These are phyloP conservation scores for Hypolimnas misippus DNA, from an alignment of 2,888 invertebrate genomes.

Conservation along the genomic window DNA sequence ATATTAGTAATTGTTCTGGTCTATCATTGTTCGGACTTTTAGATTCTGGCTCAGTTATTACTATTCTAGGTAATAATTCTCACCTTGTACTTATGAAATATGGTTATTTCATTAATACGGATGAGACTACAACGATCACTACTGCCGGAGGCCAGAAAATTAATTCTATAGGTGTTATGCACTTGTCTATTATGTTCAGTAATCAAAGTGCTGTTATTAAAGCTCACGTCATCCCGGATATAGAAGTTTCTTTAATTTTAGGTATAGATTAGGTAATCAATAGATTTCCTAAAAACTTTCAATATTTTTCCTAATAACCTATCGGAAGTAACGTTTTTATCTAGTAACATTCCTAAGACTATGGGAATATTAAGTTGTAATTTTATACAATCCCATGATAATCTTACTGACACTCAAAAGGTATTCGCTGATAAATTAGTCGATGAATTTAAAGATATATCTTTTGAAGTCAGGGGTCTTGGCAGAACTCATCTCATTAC, in stretches of 20 bases:
- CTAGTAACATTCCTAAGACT: too few relatives aligned
- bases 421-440: conserved; percentile 31
- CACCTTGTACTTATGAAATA: conserved; percentile 19
- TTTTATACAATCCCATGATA: too few relatives aligned
- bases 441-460: conserved; percentile 37
- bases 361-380: too few relatives aligned
- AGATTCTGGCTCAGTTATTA: conserved; percentile 42
- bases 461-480: conserved; percentile 37
- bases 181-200: conserved; percentile 34
- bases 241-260: conserved; percentile 30
- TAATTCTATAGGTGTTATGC: conserved; percentile 31
- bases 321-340: too few relatives aligned
- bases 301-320: conserved; percentile 31
- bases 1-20: conserved; percentile 9
- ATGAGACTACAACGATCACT: conserved; percentile 8
- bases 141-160: conserved; percentile 39
- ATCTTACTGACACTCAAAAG: conserved; percentile 12
- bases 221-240: conserved; percentile 29
- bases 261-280: too few relatives aligned
- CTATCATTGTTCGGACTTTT: conserved; percentile 32
- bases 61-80: conserved; percentile 40
- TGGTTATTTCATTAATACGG: not conserved
- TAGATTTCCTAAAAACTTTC: conserved; percentile 40
- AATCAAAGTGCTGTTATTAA: conserved; percentile 25
- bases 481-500: conserved; percentile 40